These are phyloP conservation scores for Onychomys leucogaster DNA, from an alignment of 2,797 vertebrate genomes.

Conservation along the genomic window DNA sequence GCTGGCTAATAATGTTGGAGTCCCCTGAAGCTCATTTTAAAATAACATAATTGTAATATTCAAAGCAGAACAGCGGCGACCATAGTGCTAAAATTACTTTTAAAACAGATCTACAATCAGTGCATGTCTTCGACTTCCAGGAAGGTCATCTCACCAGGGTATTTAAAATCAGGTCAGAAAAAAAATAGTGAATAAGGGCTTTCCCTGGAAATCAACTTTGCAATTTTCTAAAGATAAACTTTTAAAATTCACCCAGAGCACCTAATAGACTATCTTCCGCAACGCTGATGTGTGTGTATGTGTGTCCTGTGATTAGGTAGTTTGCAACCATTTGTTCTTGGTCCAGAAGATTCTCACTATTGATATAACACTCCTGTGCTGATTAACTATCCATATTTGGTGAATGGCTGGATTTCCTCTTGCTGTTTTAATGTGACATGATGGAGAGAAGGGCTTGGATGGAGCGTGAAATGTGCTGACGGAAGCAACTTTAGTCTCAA, in stretches of 20 bases:
- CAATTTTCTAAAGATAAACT: conserved; percentile 53
- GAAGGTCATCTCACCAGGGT: conserved; percentile 15
- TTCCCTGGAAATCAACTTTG: conserved; percentile 38
- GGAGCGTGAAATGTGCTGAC: not conserved
- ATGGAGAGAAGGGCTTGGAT: not conserved
- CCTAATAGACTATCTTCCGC: not conserved
- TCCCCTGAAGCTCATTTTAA: conserved; percentile 53
- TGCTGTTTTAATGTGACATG: conserved; percentile 19
- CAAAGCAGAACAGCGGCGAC: conserved; percentile 29
- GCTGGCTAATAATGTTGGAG: conserved; percentile 57
- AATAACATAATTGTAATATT: conserved; percentile 51
- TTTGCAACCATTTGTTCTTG: not conserved
- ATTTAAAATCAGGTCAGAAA: not conserved
- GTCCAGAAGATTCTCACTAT: not conserved
- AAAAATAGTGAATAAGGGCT: not conserved
- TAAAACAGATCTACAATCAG: conserved; percentile 41
- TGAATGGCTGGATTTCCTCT: not conserved
- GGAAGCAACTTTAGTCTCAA: conserved; percentile 24
- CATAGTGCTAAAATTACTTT: conserved; percentile 61
- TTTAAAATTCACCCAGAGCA: conserved; percentile 22
- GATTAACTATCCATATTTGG: not conserved
- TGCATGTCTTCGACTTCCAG: not conserved
- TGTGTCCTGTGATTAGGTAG: not conserved
- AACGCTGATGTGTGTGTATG: not conserved
- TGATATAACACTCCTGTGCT: not conserved